A percentile compares a stretch with the other conserved stretches of the same genome.
Evolutionary conservation across 2,113 vertebrate genomes (phyloP).

Genomic region (Tragelaphus imberbis): DNA sequence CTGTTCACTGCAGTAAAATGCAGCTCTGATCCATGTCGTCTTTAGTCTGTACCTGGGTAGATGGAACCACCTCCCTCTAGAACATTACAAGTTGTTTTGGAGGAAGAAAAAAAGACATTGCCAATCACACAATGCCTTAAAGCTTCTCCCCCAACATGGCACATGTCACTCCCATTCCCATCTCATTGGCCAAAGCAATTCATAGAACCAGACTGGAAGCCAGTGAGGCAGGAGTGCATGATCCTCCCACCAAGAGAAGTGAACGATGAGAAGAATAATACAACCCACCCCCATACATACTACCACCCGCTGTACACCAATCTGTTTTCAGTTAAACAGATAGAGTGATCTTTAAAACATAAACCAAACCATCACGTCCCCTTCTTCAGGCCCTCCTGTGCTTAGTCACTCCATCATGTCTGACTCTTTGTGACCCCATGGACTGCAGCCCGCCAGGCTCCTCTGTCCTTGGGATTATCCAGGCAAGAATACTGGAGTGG

Average conservation of each 20-base stretch:
- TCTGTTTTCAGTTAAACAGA: neutral
- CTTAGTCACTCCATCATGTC: neutral
- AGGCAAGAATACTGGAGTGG: neutral
- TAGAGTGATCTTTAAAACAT: neutral
- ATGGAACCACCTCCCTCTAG: neutral
- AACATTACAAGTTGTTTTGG: neutral
- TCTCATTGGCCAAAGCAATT: neutral
- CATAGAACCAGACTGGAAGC: neutral
- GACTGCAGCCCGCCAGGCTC: neutral
- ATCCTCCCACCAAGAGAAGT: neutral
- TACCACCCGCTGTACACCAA: neutral
- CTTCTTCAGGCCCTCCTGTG: neutral
- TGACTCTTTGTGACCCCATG: neutral
- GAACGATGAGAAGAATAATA: neutral
- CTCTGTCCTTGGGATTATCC: neutral
- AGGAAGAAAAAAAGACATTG: neutral
- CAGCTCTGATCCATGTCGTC: neutral
- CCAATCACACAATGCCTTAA: neutral
- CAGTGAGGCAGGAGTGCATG: neutral
- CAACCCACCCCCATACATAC: neutral
- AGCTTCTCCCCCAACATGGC: neutral
- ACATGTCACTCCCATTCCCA: neutral
- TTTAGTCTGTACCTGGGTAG: neutral
- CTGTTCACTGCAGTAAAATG: neutral
- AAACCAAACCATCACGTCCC: neutral